These are phyloP conservation scores for Pyrocoelia pectoralis DNA, from an alignment of 2,888 invertebrate species.

Conservation along the genomic window DNA sequence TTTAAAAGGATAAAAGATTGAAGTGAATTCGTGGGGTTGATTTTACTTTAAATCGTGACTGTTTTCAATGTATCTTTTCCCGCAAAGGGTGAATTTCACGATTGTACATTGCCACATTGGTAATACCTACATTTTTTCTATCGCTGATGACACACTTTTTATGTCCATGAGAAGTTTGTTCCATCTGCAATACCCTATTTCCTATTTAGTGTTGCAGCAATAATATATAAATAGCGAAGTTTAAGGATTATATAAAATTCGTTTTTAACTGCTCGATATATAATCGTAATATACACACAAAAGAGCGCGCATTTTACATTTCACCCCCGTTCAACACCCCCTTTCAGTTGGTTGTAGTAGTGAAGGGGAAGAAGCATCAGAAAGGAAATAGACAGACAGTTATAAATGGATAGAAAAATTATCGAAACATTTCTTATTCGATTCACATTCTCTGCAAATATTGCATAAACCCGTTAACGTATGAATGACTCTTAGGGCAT, in stretches of 20 bases:
- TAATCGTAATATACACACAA: slow-evolving; percentile 33
- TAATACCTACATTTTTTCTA: no score
- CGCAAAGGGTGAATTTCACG: not conserved
- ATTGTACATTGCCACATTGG: no score
- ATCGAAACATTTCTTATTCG: slow-evolving; percentile 66
- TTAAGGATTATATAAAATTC: slow-evolving; percentile 36
- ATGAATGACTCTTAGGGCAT: slow-evolving; percentile 11
- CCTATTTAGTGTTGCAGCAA: no score
- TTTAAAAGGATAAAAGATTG: slow-evolving; percentile 34
- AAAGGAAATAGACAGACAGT: slow-evolving; percentile 73
- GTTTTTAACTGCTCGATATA: slow-evolving; percentile 29
- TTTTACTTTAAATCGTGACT: slow-evolving; percentile 35
- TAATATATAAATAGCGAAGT: no score
- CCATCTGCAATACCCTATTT: no score
- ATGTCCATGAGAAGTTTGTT: no score
- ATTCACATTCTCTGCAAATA: slow-evolving; percentile 54
- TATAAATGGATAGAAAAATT: slow-evolving; percentile 77
- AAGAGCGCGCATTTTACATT: slow-evolving; percentile 35
- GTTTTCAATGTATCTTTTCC: not conserved
- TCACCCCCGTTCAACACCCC: slow-evolving; percentile 35
- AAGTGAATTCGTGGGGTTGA: slow-evolving; percentile 39
- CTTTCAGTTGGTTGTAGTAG: slow-evolving; percentile 37
- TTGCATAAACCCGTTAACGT: slow-evolving; percentile 43
- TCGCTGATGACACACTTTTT: no score
- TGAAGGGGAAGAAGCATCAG: slow-evolving; percentile 56